These are phyloP conservation scores for Congeria kusceri DNA, from an alignment of 2,888 invertebrate species.

Conservation along the genomic window DNA sequence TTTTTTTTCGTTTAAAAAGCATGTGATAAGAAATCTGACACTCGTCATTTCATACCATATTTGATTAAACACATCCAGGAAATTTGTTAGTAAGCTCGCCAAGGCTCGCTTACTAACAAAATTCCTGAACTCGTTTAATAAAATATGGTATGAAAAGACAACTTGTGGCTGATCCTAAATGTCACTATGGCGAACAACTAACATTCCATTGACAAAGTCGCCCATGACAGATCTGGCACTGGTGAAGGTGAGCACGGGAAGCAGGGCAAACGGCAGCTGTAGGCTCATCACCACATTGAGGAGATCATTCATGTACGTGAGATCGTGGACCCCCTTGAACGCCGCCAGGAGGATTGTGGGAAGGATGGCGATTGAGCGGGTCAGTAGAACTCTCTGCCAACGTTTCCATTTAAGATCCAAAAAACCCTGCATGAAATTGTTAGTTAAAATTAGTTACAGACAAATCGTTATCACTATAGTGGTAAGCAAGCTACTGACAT, in stretches of 20 bases:
- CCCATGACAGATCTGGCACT: constrained; percentile 93
- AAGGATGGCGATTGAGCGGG: constrained; percentile 93
- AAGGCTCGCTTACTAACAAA: too few species aligned
- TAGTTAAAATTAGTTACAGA: too few species aligned
- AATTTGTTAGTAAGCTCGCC: too few species aligned
- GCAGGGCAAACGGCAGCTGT: constrained; percentile 94
- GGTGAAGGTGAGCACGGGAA: constrained; percentile 95
- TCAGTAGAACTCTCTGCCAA: constrained; percentile 94
- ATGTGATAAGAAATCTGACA: too few species aligned
- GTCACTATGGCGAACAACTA: constrained; percentile 35
- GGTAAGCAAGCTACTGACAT: too few species aligned
- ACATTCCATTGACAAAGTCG: constrained; percentile 90
- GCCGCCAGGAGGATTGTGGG: constrained; percentile 86
- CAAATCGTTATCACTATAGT: too few species aligned
- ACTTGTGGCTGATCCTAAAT: too few species aligned
- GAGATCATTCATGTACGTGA: constrained; percentile 93
- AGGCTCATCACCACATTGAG: constrained; percentile 95
- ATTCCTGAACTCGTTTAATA: too few species aligned
- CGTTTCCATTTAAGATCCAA: constrained; percentile 83
- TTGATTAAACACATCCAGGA: too few species aligned
- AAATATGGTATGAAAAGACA: too few species aligned
- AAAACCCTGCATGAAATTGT: constrained; percentile 78
- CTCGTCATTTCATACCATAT: too few species aligned
- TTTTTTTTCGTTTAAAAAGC: too few species aligned
- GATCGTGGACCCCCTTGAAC: constrained; percentile 87